These are phyloP conservation scores for Plusia festucae DNA, from an alignment of 2,888 invertebrate genomes.

Conservation along the genomic window DNA sequence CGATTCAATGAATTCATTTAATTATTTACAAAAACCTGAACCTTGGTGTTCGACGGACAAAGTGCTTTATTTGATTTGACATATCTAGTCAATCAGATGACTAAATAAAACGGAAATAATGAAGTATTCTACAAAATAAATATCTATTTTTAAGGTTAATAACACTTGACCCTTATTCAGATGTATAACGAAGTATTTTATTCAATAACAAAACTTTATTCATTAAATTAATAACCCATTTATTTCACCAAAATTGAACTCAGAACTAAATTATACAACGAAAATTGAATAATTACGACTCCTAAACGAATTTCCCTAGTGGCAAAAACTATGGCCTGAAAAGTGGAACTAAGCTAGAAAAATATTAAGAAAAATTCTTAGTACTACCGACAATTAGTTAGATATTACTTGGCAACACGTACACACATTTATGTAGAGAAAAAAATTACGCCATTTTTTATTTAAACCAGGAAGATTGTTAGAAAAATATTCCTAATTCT, in stretches of 20 bases:
- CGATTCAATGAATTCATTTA: neutral
- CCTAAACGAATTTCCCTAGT: conserved; percentile 39
- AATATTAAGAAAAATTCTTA: neutral
- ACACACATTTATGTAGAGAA: too few relatives aligned
- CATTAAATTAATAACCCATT: neutral
- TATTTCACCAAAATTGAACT: conserved; percentile 1
- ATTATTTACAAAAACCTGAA: neutral
- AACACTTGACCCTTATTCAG: too few relatives aligned
- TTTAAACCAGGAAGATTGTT: too few relatives aligned
- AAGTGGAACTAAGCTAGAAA: neutral
- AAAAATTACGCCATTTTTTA: too few relatives aligned
- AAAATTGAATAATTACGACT: conserved; percentile 12
- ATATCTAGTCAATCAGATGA: neutral
- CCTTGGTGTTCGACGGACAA: neutral
- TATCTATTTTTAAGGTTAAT: too few relatives aligned
- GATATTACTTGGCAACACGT: too few relatives aligned
- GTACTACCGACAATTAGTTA: too few relatives aligned
- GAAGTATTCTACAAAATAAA: too few relatives aligned
- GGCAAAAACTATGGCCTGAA: conserved; percentile 9
- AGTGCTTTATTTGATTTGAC: neutral
- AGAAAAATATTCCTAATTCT: too few relatives aligned
- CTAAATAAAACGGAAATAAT: neutral
- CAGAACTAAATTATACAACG: neutral
- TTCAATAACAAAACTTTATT: neutral
- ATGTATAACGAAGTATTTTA: neutral